Percentiles rank a stretch among this genome's conserved stretches.
Conservation (phyloP, 2,797 vertebrate species). For the Malurus leucopterus region DNA sequence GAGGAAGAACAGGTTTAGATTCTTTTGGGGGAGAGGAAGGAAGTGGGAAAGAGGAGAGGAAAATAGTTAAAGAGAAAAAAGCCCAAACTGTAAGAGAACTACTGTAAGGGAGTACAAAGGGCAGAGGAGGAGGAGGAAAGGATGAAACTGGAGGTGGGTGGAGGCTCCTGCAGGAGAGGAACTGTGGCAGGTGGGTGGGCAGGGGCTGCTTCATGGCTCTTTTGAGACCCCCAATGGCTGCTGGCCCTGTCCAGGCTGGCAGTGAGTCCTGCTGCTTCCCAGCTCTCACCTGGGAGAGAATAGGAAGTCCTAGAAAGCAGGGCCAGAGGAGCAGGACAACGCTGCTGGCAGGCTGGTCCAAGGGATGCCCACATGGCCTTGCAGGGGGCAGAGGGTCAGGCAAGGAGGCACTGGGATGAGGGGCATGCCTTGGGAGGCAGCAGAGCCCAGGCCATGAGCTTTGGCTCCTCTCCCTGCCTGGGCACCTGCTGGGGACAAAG, state of each 20-base stretch:
- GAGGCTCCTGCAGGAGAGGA: neutral
- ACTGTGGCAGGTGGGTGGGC: rapidly evolving
- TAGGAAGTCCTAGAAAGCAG: neutral
- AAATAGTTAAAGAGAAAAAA: neutral
- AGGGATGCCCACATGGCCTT: rapidly evolving
- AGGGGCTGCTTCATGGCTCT: neutral
- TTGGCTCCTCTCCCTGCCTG: neutral
- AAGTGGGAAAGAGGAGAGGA: neutral
- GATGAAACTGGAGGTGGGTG: neutral
- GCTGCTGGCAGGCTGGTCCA: neutral
- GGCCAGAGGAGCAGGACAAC: neutral
- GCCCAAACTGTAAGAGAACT: neutral
- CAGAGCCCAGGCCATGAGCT: neutral
- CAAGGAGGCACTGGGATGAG: neutral
- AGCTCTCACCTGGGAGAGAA: neutral
- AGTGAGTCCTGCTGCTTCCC: neutral
- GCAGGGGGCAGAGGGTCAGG: neutral
- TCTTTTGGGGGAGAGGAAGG: neutral
- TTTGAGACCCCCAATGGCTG: rapidly evolving
- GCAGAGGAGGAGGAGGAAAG: neutral
- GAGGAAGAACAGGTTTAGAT: neutral
- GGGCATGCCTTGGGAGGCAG: constrained; percentile 2
- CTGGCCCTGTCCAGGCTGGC: neutral
- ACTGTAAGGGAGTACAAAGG: neutral
- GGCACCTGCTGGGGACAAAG: neutral